These are phyloP conservation scores for Biston betularia DNA, from an alignment of 2,888 invertebrate species.

Conservation along the genomic window DNA sequence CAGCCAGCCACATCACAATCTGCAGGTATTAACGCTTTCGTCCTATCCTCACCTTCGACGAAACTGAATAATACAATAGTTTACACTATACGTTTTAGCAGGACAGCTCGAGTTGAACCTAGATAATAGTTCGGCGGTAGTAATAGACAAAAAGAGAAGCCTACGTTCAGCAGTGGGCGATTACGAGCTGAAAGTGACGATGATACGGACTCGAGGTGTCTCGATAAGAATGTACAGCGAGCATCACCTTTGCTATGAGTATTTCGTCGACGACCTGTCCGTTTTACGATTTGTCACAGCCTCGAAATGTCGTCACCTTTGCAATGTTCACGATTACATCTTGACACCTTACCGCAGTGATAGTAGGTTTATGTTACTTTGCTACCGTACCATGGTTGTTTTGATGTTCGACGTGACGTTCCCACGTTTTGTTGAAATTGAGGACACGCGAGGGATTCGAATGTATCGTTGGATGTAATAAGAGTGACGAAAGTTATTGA, in stretches of 20 bases:
- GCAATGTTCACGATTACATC: conserved; percentile 10
- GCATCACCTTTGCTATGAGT: background rate
- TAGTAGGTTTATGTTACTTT: background rate
- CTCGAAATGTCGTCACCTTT: conserved; percentile 9
- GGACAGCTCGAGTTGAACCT: no score
- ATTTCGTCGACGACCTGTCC: conserved; percentile 4
- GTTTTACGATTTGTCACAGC: conserved; percentile 25
- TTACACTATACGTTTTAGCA: no score
- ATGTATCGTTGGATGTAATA: conserved; percentile 13
- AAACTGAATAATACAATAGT: no score
- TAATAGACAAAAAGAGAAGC: no score
- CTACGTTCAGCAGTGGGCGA: no score
- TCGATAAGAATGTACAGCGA: background rate
- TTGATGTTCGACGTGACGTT: conserved; percentile 14
- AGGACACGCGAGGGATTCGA: conserved; percentile 9
- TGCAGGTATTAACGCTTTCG: conserved; percentile 84
- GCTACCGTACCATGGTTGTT: conserved; percentile 1
- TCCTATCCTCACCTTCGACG: background rate
- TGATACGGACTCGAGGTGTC: background rate
- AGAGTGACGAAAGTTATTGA: conserved; percentile 7
- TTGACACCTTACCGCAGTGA: conserved; percentile 1
- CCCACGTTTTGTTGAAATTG: conserved; percentile 14
- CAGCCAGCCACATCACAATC: conserved; percentile 92
- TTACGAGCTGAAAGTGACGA: no score
- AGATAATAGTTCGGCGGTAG: no score